phyloP scores from a whole-genome alignment of 2,797 vertebrate species.

The Adrianichthys oophorus region DNA sequence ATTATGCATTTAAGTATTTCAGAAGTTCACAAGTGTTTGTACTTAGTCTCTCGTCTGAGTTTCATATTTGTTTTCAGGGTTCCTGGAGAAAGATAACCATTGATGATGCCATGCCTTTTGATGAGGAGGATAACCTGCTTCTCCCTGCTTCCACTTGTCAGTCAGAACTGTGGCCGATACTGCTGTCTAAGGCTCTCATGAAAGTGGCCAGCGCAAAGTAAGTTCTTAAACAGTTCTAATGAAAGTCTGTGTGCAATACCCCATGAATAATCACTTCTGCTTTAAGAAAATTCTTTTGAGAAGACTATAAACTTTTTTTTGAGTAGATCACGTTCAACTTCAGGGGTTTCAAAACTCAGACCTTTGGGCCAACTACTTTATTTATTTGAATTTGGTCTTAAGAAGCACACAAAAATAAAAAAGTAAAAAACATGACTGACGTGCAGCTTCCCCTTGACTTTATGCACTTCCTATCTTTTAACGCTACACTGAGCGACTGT shows the following conservation, averaged over 20 bases:
- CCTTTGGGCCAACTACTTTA: too few species aligned
- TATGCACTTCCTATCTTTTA: too few species aligned
- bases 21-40: too few species aligned
- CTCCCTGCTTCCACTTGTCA: constrained; percentile 84
- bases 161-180: constrained; percentile 93
- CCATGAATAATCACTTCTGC: constrained; percentile 1
- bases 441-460: too few species aligned
- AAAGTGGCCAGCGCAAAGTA: constrained; percentile 90
- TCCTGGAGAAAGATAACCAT: constrained; percentile 92
- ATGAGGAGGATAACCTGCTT: constrained; percentile 83
- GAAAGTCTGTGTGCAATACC: not conserved
- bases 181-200: constrained; percentile 91
- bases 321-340: too few species aligned
- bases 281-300: not conserved
- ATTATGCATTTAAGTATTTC: too few species aligned
- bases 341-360: too few species aligned
- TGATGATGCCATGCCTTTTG: constrained; percentile 91
- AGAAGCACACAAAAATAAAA: too few species aligned
- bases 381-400: too few species aligned
- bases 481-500: too few species aligned
- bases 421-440: too few species aligned
- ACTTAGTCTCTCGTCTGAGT: constrained; percentile 1
- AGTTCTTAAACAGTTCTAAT: constrained; percentile 49
- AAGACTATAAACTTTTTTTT: too few species aligned
- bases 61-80: constrained; percentile 74